These are phyloP conservation scores for Phyllostomus discolor DNA, from an alignment of 2,113 vertebrate species.

Conservation along the genomic window DNA sequence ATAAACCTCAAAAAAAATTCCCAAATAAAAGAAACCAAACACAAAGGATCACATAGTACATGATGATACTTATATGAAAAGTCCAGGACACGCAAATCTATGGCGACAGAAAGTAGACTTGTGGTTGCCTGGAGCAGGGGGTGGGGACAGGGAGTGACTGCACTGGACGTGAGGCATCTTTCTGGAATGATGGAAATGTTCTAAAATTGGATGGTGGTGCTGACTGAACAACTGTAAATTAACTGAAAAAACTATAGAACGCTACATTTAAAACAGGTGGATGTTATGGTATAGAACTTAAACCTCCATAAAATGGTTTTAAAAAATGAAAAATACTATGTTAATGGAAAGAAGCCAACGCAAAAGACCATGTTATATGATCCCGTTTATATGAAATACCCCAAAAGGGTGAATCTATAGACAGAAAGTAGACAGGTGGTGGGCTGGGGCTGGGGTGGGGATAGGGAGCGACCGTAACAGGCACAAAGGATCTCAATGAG, in stretches of 20 bases:
- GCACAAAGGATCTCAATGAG: background rate
- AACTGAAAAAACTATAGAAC: background rate
- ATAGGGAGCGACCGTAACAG: background rate
- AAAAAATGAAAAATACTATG: background rate
- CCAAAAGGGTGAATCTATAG: constrained; percentile 11
- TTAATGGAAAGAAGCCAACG: background rate
- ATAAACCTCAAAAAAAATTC: background rate
- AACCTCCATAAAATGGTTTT: background rate
- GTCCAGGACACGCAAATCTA: background rate
- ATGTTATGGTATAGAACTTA: background rate
- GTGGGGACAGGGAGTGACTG: constrained; percentile 25
- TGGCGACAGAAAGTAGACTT: background rate
- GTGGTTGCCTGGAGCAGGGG: background rate
- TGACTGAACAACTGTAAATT: constrained; percentile 7
- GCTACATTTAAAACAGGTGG: background rate
- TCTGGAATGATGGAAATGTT: constrained; percentile 62
- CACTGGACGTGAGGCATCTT: constrained; percentile 43
- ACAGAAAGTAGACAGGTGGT: background rate
- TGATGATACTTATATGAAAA: background rate
- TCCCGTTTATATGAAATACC: background rate
- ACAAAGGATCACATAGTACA: background rate
- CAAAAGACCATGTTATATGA: background rate
- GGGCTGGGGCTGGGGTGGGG: background rate
- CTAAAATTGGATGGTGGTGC: constrained; percentile 52
- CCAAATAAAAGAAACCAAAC: background rate